Base-by-base conservation (phyloP, 2,888 invertebrate genomes). In the Anagyrus pseudococci region DNA sequence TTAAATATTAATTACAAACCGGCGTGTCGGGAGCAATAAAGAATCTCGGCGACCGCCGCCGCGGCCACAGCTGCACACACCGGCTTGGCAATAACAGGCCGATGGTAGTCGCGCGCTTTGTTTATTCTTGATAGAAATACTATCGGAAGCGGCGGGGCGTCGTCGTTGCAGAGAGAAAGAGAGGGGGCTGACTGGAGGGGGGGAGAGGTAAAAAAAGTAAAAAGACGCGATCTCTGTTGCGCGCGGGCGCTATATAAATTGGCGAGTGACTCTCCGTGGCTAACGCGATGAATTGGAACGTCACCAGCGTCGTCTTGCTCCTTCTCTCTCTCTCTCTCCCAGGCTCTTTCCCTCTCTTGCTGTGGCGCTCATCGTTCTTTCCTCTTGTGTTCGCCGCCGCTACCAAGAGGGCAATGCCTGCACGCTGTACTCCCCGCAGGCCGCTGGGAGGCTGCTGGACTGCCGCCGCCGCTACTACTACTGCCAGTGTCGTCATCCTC, bases 201-300 rank as follows among this genome's bases (percentile, higher is more conserved):
- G 33, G 25, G 29, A n/a, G 19, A 8, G 23, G 48, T 19, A 33
- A 49, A 43, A 20, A 40, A 22, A 52, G 46, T 4, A 58, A 58
- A 29, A 49, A 43, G 43, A 33, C n/a, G n/a, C n/a, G n/a, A n/a
- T n/a, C n/a, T n/a, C n/a, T n/a, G n/a, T n/a, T n/a, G n/a, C n/a
- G n/a, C n/a, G n/a, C n/a, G n/a, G n/a, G 47, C 37, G 26, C 37
- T 48, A 48, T 41, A 52, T 46, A 52, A 52, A 58, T 46, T 33
- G 50, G 47, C 52, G 44, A 29, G 50, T 47, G 65, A 60, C 67
- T 64, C 67, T 67, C 48, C 62, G 63, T 64, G 59, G 67, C 66
- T 58, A 67, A 68, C 67, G 69, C 67, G 68, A 66, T 69, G 69
- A 68, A 70, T 67, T 69, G 69, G 69, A 68, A 68, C 70, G 66